These are phyloP conservation scores for Leptopilina myrica DNA, from an alignment of 2,888 invertebrate genomes.

Conservation along the genomic window DNA sequence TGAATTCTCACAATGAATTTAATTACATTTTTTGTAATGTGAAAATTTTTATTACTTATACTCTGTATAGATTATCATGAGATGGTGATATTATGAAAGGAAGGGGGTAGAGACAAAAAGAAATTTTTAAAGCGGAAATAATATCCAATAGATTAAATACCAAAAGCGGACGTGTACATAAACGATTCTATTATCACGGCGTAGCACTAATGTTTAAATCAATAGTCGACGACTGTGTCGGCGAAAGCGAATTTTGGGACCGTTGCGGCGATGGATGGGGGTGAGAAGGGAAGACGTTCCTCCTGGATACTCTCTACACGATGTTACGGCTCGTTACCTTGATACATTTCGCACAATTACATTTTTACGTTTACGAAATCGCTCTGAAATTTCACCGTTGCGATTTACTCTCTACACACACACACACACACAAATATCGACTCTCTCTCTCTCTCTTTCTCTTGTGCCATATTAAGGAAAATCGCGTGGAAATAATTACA, in stretches of 20 bases:
- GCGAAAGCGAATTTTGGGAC: constrained; percentile 27
- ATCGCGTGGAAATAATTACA: constrained; percentile 66
- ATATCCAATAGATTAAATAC: constrained; percentile 28
- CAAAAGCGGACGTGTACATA: constrained; percentile 32
- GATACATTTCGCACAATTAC: constrained; percentile 55
- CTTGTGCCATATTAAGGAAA: constrained; percentile 52
- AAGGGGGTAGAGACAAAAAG: background rate
- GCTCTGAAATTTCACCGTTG: constrained; percentile 34
- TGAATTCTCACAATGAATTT: no score
- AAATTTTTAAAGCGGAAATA: constrained; percentile 40
- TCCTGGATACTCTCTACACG: constrained; percentile 37
- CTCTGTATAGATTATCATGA: no score
- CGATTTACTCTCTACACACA: background rate
- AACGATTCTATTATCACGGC: constrained; percentile 44
- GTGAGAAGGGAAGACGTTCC: constrained; percentile 37
- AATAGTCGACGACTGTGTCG: constrained; percentile 59
- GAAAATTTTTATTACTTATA: no score
- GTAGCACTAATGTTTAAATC: constrained; percentile 69
- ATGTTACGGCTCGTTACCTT: constrained; percentile 55
- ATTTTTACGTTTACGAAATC: constrained; percentile 56
- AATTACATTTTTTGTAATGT: no score
- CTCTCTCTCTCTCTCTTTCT: background rate
- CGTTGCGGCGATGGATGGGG: constrained; percentile 25
- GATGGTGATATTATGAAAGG: no score
- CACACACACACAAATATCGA: background rate